Evolutionary conservation across 2,113 vertebrate species (phyloP).

Genomic region (Podilymbus podiceps): DNA sequence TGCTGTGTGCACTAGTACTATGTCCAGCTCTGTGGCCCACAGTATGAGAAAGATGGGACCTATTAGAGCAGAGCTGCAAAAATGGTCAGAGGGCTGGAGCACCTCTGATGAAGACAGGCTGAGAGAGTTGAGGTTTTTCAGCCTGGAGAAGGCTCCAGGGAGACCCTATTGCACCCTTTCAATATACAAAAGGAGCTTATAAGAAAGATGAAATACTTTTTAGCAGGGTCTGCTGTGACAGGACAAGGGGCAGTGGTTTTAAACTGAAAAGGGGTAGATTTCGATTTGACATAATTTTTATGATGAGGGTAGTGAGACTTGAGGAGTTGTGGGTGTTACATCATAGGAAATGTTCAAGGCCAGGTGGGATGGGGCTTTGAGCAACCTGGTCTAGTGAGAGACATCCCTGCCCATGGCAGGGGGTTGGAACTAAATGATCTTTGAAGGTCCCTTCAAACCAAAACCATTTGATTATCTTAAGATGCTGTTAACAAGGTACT

Average conservation of each 20-base stretch:
- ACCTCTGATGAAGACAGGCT: not conserved
- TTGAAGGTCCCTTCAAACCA: not conserved
- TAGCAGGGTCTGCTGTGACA: not conserved
- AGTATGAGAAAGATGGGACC: not conserved
- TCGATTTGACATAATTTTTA: not conserved
- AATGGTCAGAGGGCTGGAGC: not conserved
- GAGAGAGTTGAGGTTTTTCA: not conserved
- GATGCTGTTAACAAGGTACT: not conserved
- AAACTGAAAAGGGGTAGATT: not conserved
- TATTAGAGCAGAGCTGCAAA: not conserved
- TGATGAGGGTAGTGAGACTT: not conserved
- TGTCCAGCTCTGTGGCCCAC: not conserved
- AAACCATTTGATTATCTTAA: not conserved
- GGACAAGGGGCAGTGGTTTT: not conserved
- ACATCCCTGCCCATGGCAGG: fast-evolving
- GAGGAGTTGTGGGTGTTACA: not conserved
- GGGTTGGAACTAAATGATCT: not conserved
- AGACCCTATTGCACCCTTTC: not conserved
- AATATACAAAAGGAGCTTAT: not conserved
- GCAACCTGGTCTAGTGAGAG: not conserved
- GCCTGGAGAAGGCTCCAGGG: fast-evolving
- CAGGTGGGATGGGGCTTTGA: not conserved
- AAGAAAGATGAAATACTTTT: not conserved
- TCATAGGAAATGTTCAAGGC: not conserved
- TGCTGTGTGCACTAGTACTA: not conserved